Evolutionary conservation across 2,113 vertebrate genomes (phyloP).

Genomic region (Ploceus nigricollis): DNA sequence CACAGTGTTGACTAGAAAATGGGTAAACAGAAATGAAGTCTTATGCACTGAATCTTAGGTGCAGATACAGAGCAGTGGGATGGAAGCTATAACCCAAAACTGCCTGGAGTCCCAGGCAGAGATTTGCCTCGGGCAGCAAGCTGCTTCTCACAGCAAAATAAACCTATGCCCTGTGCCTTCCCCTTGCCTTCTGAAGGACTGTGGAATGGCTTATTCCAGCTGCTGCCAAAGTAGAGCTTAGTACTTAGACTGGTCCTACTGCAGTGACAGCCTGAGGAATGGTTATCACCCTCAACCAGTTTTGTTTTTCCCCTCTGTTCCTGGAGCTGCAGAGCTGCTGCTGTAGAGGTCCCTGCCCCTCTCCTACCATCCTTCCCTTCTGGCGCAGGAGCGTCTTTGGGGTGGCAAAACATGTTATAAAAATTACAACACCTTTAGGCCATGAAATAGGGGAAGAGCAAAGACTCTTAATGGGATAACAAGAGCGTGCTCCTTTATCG

Average conservation of each 20-base stretch:
- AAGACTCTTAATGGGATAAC: background rate
- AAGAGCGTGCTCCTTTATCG: background rate
- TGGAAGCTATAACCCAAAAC: background rate
- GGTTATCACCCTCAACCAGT: background rate
- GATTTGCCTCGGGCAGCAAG: background rate
- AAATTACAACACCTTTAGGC: background rate
- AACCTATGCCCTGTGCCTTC: fast-evolving
- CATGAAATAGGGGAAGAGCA: background rate
- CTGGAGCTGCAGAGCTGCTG: background rate
- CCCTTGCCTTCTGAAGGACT: background rate
- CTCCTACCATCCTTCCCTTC: background rate
- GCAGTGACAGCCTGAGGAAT: background rate
- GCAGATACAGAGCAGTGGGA: background rate
- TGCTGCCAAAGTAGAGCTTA: background rate
- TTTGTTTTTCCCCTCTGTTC: background rate
- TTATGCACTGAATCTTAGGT: background rate
- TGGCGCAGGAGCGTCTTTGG: background rate
- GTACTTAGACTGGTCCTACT: background rate
- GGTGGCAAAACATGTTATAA: background rate
- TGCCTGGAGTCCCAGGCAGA: background rate
- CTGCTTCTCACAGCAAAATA: background rate
- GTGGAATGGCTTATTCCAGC: background rate
- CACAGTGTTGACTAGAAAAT: background rate
- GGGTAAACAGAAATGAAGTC: background rate
- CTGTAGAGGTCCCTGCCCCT: background rate